Conservation (phyloP, 2,113 vertebrate genomes). For the Glareola pratincola region DNA sequence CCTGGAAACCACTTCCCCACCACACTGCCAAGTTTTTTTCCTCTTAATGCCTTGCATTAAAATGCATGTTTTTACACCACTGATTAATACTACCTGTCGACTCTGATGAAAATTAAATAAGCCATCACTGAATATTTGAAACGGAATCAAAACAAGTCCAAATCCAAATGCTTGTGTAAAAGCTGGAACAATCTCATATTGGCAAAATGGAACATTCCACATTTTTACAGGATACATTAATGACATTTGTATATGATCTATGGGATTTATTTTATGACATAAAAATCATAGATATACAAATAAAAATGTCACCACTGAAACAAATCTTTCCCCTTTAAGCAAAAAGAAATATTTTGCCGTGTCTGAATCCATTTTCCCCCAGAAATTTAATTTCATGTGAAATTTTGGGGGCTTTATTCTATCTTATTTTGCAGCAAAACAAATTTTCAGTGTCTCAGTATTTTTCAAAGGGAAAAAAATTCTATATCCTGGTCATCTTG, state of each 20-base stretch:
- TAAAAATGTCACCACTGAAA: neutral
- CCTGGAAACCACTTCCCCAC: neutral
- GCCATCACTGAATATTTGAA: neutral
- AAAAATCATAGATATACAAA: neutral
- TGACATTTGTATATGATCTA: neutral
- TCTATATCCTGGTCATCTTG: neutral
- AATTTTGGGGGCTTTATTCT: neutral
- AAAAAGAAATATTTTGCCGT: neutral
- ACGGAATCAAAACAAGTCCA: neutral
- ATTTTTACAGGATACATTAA: neutral
- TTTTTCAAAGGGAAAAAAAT: neutral
- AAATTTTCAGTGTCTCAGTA: neutral
- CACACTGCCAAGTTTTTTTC: neutral
- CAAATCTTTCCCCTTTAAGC: neutral
- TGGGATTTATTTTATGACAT: neutral
- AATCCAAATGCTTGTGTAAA: neutral
- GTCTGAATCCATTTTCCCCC: neutral
- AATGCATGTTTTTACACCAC: neutral
- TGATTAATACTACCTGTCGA: neutral
- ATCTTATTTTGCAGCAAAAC: neutral
- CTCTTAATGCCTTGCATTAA: neutral
- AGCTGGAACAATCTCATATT: neutral
- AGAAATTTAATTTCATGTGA: neutral
- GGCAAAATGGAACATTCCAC: neutral
- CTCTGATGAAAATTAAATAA: neutral